phyloP scores from a whole-genome alignment of 2,797 vertebrate genomes.

The Dipus sagitta region DNA sequence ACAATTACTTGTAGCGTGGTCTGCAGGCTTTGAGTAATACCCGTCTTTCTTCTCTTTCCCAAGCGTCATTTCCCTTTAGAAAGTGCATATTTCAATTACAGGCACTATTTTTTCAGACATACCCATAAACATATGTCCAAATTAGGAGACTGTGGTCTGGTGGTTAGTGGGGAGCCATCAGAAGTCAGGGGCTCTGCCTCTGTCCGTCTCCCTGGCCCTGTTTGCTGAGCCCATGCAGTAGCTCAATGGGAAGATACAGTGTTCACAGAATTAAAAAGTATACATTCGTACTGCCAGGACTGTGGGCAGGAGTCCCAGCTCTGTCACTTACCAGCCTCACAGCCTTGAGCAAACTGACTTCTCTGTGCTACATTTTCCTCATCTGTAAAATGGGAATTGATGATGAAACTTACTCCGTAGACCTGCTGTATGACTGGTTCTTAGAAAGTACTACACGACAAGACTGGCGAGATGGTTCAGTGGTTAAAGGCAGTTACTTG shows the following conservation, averaged over 20 bases:
- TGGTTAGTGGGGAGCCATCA: slow-evolving; percentile 41
- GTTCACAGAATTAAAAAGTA: neutral
- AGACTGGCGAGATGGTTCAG: neutral
- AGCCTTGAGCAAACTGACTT: neutral
- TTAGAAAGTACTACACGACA: neutral
- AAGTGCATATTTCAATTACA: slow-evolving; percentile 78
- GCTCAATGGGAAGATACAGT: neutral
- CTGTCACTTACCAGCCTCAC: neutral
- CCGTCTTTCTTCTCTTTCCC: slow-evolving; percentile 81
- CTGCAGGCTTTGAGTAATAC: slow-evolving; percentile 75
- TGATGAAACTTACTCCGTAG: no score
- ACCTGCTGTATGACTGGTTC: neutral
- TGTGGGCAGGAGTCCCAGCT: neutral
- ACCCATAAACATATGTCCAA: slow-evolving; percentile 76
- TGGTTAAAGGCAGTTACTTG: no score
- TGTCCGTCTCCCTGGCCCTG: neutral
- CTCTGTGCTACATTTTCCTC: neutral
- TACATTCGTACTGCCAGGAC: neutral
- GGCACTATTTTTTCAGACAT: slow-evolving; percentile 76
- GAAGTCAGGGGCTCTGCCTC: slow-evolving; percentile 46
- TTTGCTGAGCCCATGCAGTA: neutral
- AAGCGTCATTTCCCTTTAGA: slow-evolving; percentile 82
- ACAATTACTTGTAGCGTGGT: slow-evolving; percentile 79
- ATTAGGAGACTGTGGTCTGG: slow-evolving; percentile 75
- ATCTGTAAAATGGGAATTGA: slow-evolving; percentile 20